phyloP scores from a whole-genome alignment of 2,797 vertebrate species.

The Amazona finschi region DNA sequence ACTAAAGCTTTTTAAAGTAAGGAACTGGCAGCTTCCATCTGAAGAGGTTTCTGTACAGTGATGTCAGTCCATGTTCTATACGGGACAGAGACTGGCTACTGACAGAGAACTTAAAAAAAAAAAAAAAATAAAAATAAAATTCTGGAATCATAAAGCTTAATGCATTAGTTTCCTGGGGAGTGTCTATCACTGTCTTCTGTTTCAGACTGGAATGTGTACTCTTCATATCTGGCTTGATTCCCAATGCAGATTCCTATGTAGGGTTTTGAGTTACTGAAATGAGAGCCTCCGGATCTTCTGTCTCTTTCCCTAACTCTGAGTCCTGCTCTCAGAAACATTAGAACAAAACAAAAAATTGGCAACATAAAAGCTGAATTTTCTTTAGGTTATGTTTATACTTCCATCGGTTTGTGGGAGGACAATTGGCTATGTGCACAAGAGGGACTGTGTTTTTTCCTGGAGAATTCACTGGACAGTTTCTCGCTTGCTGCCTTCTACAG shows the following conservation, averaged over 20 bases:
- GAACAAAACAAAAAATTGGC: not conserved
- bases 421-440: not conserved
- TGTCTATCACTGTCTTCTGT: not conserved
- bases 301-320: not conserved
- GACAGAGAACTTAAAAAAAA: not conserved
- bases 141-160: not conserved
- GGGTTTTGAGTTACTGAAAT: not conserved
- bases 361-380: not conserved
- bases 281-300: not conserved
- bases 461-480: not conserved
- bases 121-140: rapidly evolving
- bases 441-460: not conserved
- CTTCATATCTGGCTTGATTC: not conserved
- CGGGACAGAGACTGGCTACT: not conserved
- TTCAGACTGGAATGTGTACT: not conserved
- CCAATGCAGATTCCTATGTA: not conserved
- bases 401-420: not conserved
- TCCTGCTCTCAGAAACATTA: not conserved
- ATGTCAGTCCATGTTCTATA: not conserved
- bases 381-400: not conserved
- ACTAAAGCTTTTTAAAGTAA: constrained; percentile 10
- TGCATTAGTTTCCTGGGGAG: not conserved
- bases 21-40: not conserved
- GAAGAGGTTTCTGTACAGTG: not conserved
- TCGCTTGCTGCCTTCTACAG: not conserved